phyloP scores from a whole-genome alignment of 2,797 vertebrate species.

The Hozukius guyotensis region DNA sequence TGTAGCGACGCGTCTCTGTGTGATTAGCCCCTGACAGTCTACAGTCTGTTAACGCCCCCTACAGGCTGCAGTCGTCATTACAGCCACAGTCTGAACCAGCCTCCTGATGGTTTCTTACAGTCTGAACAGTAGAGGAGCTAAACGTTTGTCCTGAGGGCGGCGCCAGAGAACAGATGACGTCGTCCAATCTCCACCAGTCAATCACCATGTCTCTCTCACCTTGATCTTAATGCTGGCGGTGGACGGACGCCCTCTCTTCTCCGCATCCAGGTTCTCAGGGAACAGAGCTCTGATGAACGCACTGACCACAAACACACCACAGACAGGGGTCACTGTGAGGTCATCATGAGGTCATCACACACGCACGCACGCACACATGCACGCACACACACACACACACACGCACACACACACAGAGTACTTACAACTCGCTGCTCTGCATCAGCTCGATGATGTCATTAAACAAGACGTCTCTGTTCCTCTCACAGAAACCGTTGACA shows the following conservation, averaged over 20 bases:
- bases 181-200: no score
- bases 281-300: slow-evolving; percentile 85
- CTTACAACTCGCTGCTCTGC: slow-evolving; percentile 90
- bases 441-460: slow-evolving; percentile 89
- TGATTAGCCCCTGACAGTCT: no score
- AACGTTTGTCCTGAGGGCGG: no score
- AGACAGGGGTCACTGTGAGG: neutral
- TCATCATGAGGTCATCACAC: neutral
- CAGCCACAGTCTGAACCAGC: no score
- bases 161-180: no score
- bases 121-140: no score
- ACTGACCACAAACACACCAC: slow-evolving; percentile 67
- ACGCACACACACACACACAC: neutral
- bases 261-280: slow-evolving; percentile 84
- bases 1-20: no score
- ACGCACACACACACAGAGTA: neutral
- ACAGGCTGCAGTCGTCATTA: no score
- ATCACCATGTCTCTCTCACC: slow-evolving; percentile 61
- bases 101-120: no score
- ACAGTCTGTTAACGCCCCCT: no score
- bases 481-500: slow-evolving; percentile 83
- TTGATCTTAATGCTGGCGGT: slow-evolving; percentile 89
- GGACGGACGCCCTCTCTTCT: slow-evolving; percentile 86
- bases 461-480: slow-evolving; percentile 88
- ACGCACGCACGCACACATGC: neutral